A percentile compares a stretch with the other conserved stretches of the same genome.
Evolutionary conservation across 2,113 vertebrate genomes (phyloP).

Genomic region (Callospermophilus lateralis): DNA sequence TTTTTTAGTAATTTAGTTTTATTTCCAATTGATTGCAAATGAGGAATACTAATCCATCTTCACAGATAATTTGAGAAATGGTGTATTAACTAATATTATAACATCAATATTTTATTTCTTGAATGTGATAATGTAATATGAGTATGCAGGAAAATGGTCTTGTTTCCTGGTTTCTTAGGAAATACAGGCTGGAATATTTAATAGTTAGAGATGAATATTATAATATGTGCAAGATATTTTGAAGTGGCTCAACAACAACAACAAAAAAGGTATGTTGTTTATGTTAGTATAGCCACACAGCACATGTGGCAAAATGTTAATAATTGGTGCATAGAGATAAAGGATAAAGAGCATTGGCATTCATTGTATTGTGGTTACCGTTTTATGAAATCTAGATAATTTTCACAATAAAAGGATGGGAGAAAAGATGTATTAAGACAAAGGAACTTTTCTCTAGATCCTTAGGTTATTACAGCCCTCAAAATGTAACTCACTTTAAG

Average conservation of each 20-base stretch:
- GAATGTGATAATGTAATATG: not conserved
- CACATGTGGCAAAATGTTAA: not conserved
- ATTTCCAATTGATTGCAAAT: not conserved
- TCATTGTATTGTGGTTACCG: not conserved
- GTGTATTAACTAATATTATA: not conserved
- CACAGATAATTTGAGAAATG: not conserved
- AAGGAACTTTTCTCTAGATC: not conserved
- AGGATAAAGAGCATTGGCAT: not conserved
- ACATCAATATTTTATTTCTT: not conserved
- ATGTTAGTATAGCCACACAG: not conserved
- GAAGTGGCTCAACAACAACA: not conserved
- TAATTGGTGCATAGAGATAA: not conserved
- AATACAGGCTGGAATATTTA: not conserved
- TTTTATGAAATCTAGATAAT: not conserved
- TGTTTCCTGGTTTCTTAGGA: not conserved
- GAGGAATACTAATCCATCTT: not conserved
- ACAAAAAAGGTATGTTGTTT: not conserved
- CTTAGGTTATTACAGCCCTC: not conserved
- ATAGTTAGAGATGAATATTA: not conserved
- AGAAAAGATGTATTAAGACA: not conserved
- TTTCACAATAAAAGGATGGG: not conserved
- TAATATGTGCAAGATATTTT: not conserved
- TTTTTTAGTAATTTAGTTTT: conserved; percentile 6
- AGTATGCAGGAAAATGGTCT: not conserved
- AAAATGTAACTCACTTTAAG: conserved; percentile 53